These are phyloP conservation scores for Huso huso DNA, from an alignment of 2,797 vertebrate genomes.

Conservation along the genomic window DNA sequence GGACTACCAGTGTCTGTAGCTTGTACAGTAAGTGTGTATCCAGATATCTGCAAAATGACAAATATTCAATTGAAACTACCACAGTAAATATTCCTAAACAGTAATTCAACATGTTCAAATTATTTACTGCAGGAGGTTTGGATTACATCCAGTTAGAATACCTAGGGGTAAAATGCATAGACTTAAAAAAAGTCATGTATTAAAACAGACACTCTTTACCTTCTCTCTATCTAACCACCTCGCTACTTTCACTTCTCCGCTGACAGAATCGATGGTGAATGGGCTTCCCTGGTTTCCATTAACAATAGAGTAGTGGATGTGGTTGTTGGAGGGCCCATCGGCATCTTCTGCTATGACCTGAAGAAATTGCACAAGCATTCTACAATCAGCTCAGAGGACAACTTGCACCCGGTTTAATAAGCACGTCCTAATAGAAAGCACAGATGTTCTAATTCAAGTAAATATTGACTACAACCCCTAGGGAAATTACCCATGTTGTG, in stretches of 20 bases:
- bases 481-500: slow-evolving; percentile 8
- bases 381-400: neutral
- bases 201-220: slow-evolving; percentile 51
- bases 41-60: slow-evolving; percentile 64
- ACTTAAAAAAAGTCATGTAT: slow-evolving; percentile 2
- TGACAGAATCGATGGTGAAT: slow-evolving; percentile 82
- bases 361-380: slow-evolving; percentile 16
- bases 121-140: too few species aligned
- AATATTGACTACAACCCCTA: slow-evolving; percentile 11
- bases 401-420: neutral
- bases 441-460: slow-evolving; percentile 15
- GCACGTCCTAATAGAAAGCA: neutral
- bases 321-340: slow-evolving; percentile 84
- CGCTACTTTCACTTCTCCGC: slow-evolving; percentile 86
- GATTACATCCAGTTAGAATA: too few species aligned
- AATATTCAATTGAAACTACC: neutral
- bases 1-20: slow-evolving; percentile 88
- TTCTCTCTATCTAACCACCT: slow-evolving; percentile 86
- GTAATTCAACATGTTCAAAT: too few species aligned
- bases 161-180: neutral
- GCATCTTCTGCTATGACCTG: slow-evolving; percentile 87
- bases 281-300: slow-evolving; percentile 86
- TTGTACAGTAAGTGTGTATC: slow-evolving; percentile 82
- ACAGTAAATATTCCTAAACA: neutral
- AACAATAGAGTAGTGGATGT: slow-evolving; percentile 80